Base-by-base conservation (phyloP, 2,888 invertebrate species). In the Drosophila siamana region DNA sequence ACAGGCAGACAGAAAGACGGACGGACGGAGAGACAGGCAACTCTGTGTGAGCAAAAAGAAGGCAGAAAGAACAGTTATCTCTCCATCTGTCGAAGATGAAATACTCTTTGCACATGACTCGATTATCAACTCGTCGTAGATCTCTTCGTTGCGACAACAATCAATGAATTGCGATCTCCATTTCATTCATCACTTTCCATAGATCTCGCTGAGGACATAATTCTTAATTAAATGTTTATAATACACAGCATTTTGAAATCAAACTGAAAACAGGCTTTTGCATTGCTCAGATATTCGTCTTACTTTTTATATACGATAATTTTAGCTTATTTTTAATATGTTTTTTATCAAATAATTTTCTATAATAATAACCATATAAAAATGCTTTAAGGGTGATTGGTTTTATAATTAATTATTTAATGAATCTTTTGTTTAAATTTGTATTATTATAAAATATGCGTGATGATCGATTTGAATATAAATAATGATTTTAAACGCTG, bases 11-110 rank as follows among this genome's bases (percentile, higher is more conserved):
- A 55, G 9, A 8, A 8, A 9, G 9, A 28, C 9, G 19, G 19
- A 19, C 19, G 19, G 19, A 19, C 19, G 19, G 19, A 19, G 70
- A 60, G 61, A 54, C 59, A 54, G 47, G 62, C 43, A 66, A 68
- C 63, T 72, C 19, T 52, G 64, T 47, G 57, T n/a, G 56, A 69
- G 40, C 41, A 13, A 55, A 60, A 15, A 40, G 6, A 51, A 28
- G 22, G 15, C 33, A 36, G 9, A 43, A 43, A 51, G 51, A 51
- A 60, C 50, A 60, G 51, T 60, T 60, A 60, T 24, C 30, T 51
- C 6, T 24, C 7, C 7, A 41, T 9, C 24, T 43, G 7, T 41
- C 51, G 59, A 60, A 60, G 33, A 24, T 43, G 7, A 41, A 33
- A 60, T 51, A 60, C 59, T 43, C 59, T 60, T 43, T 26, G 6